These are phyloP conservation scores for Caenorhabditis sp. DNA, from an alignment of 2,888 invertebrate species.

Conservation along the genomic window DNA sequence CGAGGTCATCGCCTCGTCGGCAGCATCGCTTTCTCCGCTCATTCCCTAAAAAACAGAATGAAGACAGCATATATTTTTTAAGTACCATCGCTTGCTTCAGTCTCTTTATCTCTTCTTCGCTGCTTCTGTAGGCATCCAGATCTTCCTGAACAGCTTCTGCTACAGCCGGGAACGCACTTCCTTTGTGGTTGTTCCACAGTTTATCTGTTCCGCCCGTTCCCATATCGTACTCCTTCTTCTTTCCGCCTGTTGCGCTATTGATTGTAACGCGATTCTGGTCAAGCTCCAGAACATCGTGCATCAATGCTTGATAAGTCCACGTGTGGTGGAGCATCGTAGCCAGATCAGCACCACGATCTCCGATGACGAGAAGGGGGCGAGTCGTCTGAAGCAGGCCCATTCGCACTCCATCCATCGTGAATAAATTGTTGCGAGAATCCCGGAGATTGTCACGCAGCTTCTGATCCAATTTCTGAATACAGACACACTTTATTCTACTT, in stretches of 20 bases:
- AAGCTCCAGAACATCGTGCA: conserved; percentile 94
- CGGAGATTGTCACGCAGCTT: conserved; percentile 95
- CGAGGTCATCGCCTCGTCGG: conserved; percentile 86
- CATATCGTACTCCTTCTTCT: conserved; percentile 91
- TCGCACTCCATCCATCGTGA: conserved; percentile 83
- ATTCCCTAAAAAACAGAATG: conserved; percentile 35
- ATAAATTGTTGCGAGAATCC: conserved; percentile 95
- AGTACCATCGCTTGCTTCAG: conserved; percentile 89
- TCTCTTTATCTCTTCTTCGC: conserved; percentile 96
- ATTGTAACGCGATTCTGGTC: conserved; percentile 89
- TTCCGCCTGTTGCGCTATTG: conserved; percentile 83
- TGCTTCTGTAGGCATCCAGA: conserved; percentile 91
- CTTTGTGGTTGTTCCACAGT: conserved; percentile 94
- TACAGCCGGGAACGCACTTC: conserved; percentile 84
- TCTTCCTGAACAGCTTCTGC: conserved; percentile 99
- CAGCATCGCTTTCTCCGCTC: conserved; percentile 86
- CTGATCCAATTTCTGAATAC: conserved; percentile 88
- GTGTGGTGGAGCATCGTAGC: conserved; percentile 98
- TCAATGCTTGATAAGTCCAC: conserved; percentile 99
- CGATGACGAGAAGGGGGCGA: conserved; percentile 67
- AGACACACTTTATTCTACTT: too few species aligned
- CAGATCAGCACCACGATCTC: conserved; percentile 81
- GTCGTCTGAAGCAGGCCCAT: conserved; percentile 81
- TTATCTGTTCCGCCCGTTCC: conserved; percentile 85
- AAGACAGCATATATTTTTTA: too few species aligned